Evolutionary conservation across 35 echinoderm and acorn worm species (phyloP).

Genomic region (Acanthaster planci): DNA sequence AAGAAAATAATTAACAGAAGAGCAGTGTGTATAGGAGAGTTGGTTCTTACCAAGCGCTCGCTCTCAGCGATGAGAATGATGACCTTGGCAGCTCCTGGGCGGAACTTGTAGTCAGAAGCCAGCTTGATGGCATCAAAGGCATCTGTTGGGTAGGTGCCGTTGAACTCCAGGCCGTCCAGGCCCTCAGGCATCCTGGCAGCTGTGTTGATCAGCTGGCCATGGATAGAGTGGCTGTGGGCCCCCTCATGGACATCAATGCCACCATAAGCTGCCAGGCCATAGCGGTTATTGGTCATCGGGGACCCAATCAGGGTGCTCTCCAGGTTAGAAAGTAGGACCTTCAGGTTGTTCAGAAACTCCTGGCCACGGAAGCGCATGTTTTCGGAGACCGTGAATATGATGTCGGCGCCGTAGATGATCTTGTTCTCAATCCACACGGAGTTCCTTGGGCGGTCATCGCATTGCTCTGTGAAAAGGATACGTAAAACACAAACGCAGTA

Average conservation of each 20-base stretch:
- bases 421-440: constrained; percentile 11
- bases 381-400: constrained; percentile 87
- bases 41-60: constrained; percentile 64
- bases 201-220: constrained; percentile 26
- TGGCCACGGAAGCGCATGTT: constrained; percentile 44
- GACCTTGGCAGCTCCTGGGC: constrained; percentile 60
- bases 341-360: constrained; percentile 38
- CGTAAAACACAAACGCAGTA: too few species aligned
- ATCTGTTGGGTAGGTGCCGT: constrained; percentile 47
- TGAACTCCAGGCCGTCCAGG: constrained; percentile 57
- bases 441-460: constrained; percentile 25
- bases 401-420: constrained; percentile 49
- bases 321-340: constrained; percentile 35
- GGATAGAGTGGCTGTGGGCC: constrained; percentile 61
- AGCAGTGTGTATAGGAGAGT: background rate
- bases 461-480: constrained; percentile 14
- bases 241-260: constrained; percentile 46
- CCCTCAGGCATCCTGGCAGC: constrained; percentile 28
- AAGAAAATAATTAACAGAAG: too few species aligned
- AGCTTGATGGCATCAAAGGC: constrained; percentile 65
- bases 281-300: constrained; percentile 51
- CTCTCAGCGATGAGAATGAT: constrained; percentile 72
- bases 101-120: constrained; percentile 56
- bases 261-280: constrained; percentile 73
- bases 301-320: constrained; percentile 37